Evolutionary conservation across 1,140 invertebrate genomes (phyloP), one percentile per base, ranked within the genome.

Genomic region (Meloidogyne exigua): DNA sequence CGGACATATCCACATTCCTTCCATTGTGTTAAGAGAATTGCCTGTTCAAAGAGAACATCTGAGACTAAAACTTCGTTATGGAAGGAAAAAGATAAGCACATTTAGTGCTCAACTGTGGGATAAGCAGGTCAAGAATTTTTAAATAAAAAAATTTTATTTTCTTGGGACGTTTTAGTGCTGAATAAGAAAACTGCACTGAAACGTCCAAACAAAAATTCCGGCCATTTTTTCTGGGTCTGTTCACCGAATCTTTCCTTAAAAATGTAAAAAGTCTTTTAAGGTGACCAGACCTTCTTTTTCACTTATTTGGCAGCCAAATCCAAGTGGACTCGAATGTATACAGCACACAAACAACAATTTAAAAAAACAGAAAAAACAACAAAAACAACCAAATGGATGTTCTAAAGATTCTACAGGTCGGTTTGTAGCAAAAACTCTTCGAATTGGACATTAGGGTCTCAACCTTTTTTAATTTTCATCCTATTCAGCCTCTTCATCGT

Each of bases 1-100:
- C 67, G 85, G 85, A 10, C 83, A 87, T 36, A 82, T 87, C 66
- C 85, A 87, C 73, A 87, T 87, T 73, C 85, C 85, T 18, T 87
- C 86, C 11, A 87, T 87, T 71, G 75, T 85, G 4, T 57, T 87
- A 18, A 87, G 87, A 76, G 82, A 81, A 57, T 82, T 80, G 49
- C 85, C 85, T 15, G 84, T 87, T 25, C 85, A 87, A 74, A 64
- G 85, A 42, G 86, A 88, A 72, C 85, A 86, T 67, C 67, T 86
- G 10, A 28, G 84, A 42, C 44, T 84, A 21, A 86, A 85, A 64
- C 65, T 86, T 7, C 72, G 49, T 26, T 84, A 87, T 71, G 84
- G 79, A 11, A 71, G 71, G 42, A 84, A 84, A 74, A 84, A 84
- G 76, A 80, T 77, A 18, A 75, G 69, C 28, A 84, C 75, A 39